A percentile compares a stretch with the other conserved stretches of the same genome.
These are phyloP conservation scores for Cheilosia soror DNA, from an alignment of 2,888 invertebrate species.

Conservation along the genomic window DNA sequence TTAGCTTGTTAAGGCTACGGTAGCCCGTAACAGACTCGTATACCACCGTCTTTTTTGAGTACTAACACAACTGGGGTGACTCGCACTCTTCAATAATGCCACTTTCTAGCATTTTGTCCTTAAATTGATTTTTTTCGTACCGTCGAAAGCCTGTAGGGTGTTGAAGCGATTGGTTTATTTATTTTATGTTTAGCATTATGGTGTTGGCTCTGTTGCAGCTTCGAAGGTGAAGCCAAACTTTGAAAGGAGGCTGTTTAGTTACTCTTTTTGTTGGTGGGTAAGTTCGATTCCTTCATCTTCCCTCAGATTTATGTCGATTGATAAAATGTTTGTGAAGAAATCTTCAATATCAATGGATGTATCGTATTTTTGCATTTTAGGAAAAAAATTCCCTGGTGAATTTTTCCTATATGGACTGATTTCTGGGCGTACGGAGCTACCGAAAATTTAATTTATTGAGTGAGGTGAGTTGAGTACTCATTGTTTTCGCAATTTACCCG, in stretches of 20 bases:
- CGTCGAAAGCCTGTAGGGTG: conserved; percentile 3
- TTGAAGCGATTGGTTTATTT: neutral
- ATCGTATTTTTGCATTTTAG: neutral
- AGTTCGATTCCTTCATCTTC: conserved; percentile 19
- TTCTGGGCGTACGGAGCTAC: neutral
- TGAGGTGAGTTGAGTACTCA: conserved; percentile 8
- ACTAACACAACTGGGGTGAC: conserved; percentile 71
- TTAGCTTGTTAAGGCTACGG: conserved; percentile 75
- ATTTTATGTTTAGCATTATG: neutral
- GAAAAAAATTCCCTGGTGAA: neutral
- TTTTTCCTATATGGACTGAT: neutral
- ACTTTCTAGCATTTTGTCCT: conserved; percentile 32
- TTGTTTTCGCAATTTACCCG: neutral
- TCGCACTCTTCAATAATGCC: conserved; percentile 68
- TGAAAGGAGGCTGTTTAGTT: neutral
- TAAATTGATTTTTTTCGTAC: neutral
- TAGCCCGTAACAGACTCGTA: conserved; percentile 78
- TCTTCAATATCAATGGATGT: neutral
- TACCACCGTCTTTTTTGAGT: conserved; percentile 76
- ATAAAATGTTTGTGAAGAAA: neutral
- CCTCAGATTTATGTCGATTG: neutral
- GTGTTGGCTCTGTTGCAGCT: neutral
- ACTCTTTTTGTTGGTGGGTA: neutral
- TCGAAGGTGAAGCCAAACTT: neutral
- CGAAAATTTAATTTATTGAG: conserved; percentile 6